Evolutionary conservation across 2,797 vertebrate species (phyloP).

Genomic region (Pangasius larnaudii): DNA sequence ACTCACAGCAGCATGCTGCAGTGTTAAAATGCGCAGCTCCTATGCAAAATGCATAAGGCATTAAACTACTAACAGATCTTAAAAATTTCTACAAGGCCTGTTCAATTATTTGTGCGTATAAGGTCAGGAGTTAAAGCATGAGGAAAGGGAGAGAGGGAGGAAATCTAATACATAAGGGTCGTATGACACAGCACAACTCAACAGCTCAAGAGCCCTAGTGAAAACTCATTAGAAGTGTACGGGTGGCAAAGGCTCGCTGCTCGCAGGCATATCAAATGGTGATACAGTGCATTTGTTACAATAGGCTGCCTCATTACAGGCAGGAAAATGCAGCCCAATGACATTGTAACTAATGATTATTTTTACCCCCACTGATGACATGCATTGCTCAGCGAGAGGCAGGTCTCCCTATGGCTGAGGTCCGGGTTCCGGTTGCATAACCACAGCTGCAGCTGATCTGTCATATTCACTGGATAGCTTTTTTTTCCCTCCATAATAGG

Average conservation of each 20-base stretch:
- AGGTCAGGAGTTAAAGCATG: background rate
- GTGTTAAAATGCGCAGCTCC: background rate
- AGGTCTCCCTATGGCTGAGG: constrained; percentile 56
- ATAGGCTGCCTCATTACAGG: constrained; percentile 54
- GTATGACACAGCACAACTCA: constrained; percentile 41
- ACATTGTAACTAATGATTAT: constrained; percentile 55
- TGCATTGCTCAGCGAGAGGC: constrained; percentile 28
- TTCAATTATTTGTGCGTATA: background rate
- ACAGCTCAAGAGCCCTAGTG: constrained; percentile 51
- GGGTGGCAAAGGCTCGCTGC: constrained; percentile 52
- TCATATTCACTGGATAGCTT: background rate
- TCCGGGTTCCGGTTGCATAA: constrained; percentile 49
- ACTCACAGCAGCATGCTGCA: background rate
- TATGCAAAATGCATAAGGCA: background rate
- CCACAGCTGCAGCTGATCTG: constrained; percentile 32
- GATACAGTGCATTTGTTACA: constrained; percentile 55
- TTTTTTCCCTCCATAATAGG: background rate
- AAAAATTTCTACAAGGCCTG: background rate
- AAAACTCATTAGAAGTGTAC: constrained; percentile 61
- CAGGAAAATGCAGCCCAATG: constrained; percentile 48
- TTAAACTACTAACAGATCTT: background rate
- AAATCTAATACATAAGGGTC: constrained; percentile 32
- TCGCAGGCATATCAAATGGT: constrained; percentile 58
- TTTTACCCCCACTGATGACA: constrained; percentile 47
- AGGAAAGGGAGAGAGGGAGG: background rate